These are phyloP conservation scores for Notothenia rossii DNA, from an alignment of 2,113 vertebrate genomes.

Conservation along the genomic window DNA sequence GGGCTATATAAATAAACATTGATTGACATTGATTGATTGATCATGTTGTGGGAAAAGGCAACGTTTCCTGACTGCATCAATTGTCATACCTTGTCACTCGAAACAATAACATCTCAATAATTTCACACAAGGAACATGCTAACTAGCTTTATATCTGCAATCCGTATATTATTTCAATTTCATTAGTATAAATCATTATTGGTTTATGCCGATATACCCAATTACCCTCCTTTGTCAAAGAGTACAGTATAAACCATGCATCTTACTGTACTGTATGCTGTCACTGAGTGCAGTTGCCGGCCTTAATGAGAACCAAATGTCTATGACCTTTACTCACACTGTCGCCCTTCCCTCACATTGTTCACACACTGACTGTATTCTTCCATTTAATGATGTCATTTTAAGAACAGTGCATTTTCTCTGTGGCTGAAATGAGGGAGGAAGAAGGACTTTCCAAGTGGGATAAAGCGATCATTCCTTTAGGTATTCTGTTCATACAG, in stretches of 20 bases:
- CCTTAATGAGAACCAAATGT: conserved; percentile 45
- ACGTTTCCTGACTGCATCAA: no score
- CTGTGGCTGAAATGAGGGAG: conserved; percentile 27
- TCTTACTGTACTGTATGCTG: no score
- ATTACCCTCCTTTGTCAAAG: neutral
- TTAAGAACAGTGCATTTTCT: conserved; percentile 34
- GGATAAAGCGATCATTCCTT: conserved; percentile 59
- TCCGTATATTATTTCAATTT: neutral
- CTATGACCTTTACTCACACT: conserved; percentile 47
- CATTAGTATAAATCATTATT: neutral
- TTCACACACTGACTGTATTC: conserved; percentile 42
- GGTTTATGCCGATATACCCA: neutral
- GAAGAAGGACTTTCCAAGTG: conserved; percentile 57
- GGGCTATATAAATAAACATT: no score
- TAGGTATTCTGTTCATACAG: conserved; percentile 39
- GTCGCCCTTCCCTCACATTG: conserved; percentile 41
- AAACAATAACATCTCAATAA: no score
- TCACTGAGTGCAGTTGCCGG: neutral
- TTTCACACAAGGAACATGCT: no score
- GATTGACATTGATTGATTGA: no score
- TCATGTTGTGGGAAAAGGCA: no score
- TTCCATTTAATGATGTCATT: conserved; percentile 62
- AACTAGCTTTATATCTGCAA: neutral
- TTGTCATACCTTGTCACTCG: no score
- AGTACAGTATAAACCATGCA: neutral